Conservation (phyloP, 2,888 invertebrate species). For the Brachylomia viminalis region DNA sequence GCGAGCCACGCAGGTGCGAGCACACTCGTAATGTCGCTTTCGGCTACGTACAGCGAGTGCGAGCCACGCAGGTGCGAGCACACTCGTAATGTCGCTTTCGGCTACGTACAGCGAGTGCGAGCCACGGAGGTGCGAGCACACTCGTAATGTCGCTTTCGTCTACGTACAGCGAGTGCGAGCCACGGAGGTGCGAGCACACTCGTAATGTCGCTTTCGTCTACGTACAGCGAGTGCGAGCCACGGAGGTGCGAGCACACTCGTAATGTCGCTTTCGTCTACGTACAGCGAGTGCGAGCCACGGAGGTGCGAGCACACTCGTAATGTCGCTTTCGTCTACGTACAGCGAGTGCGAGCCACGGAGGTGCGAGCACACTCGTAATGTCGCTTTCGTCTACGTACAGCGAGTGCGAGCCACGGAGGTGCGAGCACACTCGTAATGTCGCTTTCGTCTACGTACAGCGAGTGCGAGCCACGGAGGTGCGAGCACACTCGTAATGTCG, state of each 20-base stretch:
- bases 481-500: neutral
- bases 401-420: no score
- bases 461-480: no score
- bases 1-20: no score
- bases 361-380: neutral
- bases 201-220: no score
- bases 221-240: neutral
- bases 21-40: neutral
- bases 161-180: neutral
- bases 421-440: neutral
- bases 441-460: no score
- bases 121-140: no score
- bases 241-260: neutral
- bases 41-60: neutral
- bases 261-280: no score
- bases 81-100: neutral
- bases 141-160: no score
- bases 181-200: no score
- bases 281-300: neutral
- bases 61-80: no score
- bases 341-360: neutral
- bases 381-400: no score
- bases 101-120: neutral
- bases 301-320: neutral
- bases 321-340: no score